Evolutionary conservation across 2,888 invertebrate genomes (phyloP).

Genomic region (Nebria brevicollis): DNA sequence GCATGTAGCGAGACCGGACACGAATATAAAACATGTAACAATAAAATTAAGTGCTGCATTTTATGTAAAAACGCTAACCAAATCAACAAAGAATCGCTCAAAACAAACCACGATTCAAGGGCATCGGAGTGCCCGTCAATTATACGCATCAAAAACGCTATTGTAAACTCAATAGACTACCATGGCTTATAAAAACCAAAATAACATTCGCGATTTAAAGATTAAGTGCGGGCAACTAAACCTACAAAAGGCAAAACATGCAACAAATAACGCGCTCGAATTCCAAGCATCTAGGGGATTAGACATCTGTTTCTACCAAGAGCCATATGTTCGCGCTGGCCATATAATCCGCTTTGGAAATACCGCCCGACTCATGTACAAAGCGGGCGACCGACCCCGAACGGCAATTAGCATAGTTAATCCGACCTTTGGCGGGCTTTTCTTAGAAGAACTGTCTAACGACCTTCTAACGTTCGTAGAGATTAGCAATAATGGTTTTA

Average conservation of each 20-base stretch:
- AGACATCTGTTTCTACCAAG: constrained; percentile 27
- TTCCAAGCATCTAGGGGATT: not conserved
- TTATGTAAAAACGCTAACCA: constrained; percentile 9
- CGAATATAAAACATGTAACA: constrained; percentile 2
- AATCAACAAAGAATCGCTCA: not conserved
- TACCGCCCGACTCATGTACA: no score
- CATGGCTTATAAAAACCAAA: constrained; percentile 5
- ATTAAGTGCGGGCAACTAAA: constrained; percentile 4
- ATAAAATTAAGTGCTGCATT: constrained; percentile 7
- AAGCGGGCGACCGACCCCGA: no score
- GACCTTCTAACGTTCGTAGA: no score
- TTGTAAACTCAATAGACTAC: constrained; percentile 18
- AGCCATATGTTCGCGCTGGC: constrained; percentile 11
- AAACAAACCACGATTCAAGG: constrained; percentile 35
- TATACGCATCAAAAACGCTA: constrained; percentile 8
- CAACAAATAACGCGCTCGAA: constrained; percentile 14
- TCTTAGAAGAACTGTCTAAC: no score
- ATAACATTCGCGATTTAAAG: not conserved
- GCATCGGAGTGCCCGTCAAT: constrained; percentile 34
- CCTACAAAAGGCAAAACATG: constrained; percentile 11
- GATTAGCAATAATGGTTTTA: no score
- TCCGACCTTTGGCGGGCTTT: no score
- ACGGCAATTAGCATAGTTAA: no score
- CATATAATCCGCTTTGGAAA: not conserved
- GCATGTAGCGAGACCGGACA: constrained; percentile 9